Evolutionary conservation across 2,113 vertebrate genomes (phyloP).

Genomic region (Eptesicus fuscus): DNA sequence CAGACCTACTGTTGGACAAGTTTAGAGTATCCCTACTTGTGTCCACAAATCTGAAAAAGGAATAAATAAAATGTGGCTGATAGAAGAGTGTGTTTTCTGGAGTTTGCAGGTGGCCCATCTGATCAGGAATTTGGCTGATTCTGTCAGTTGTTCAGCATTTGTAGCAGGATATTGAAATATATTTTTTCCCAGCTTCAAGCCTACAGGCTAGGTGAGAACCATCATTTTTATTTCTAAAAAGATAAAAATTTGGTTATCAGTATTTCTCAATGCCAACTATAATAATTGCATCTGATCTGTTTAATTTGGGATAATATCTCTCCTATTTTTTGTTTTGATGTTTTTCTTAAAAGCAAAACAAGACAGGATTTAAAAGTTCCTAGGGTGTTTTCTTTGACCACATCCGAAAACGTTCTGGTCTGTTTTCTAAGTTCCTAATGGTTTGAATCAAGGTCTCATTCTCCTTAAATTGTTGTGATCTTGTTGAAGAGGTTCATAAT

Average conservation of each 20-base stretch:
- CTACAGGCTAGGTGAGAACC: not conserved
- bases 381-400: conserved; percentile 28
- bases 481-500: conserved; percentile 36
- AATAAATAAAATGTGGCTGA: not conserved
- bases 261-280: not conserved
- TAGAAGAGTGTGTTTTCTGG: not conserved
- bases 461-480: conserved; percentile 10
- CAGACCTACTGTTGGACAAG: not conserved
- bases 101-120: conserved; percentile 12
- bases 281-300: not conserved
- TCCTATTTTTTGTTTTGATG: not conserved
- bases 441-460: conserved; percentile 46
- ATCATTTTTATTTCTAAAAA: conserved; percentile 23
- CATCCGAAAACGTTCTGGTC: not conserved
- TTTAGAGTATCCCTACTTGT: not conserved
- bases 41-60: not conserved
- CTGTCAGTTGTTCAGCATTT: conserved; percentile 34
- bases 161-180: conserved; percentile 35
- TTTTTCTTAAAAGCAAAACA: conserved; percentile 34
- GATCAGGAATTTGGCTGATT: conserved; percentile 5
- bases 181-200: conserved; percentile 22
- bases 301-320: not conserved
- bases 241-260: not conserved
- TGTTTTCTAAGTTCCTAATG: conserved; percentile 38
- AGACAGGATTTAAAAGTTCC: conserved; percentile 38